Evolutionary conservation across 2,113 vertebrate genomes (phyloP).

Genomic region (Hemiprocne comata): DNA sequence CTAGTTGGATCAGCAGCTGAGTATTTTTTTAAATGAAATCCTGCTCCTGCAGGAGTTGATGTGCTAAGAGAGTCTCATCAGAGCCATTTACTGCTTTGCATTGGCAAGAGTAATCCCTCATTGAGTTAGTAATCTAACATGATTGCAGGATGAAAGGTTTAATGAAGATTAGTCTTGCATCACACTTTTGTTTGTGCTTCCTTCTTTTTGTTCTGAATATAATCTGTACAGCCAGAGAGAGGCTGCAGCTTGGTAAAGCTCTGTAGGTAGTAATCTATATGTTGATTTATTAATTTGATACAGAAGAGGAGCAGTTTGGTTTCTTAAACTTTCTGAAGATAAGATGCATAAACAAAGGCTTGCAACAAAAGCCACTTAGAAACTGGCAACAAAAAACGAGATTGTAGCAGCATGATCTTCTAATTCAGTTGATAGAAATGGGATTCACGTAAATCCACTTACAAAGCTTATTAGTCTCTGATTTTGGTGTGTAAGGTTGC

Average conservation of each 20-base stretch:
- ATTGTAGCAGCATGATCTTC: conserved; percentile 3
- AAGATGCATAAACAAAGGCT: background rate
- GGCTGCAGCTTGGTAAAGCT: background rate
- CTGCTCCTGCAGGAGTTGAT: background rate
- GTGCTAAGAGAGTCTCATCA: background rate
- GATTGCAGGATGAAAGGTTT: background rate
- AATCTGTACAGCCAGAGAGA: background rate
- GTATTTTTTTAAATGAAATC: background rate
- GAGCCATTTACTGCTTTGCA: background rate
- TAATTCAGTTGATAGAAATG: conserved; percentile 14
- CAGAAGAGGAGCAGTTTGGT: background rate
- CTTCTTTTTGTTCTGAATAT: background rate
- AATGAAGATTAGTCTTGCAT: background rate
- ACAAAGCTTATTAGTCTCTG: background rate
- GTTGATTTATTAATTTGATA: background rate
- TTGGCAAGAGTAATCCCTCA: background rate
- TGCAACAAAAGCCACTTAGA: background rate
- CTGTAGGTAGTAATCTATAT: background rate
- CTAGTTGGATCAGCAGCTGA: background rate
- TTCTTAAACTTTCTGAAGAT: background rate
- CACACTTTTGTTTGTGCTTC: background rate
- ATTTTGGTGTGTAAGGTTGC: background rate
- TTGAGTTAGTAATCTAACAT: background rate
- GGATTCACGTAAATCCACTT: conserved; percentile 38
- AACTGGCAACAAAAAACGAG: conserved; percentile 5